These are phyloP conservation scores for Manacus vitellinus DNA, from an alignment of 2,113 vertebrate genomes.

Conservation along the genomic window DNA sequence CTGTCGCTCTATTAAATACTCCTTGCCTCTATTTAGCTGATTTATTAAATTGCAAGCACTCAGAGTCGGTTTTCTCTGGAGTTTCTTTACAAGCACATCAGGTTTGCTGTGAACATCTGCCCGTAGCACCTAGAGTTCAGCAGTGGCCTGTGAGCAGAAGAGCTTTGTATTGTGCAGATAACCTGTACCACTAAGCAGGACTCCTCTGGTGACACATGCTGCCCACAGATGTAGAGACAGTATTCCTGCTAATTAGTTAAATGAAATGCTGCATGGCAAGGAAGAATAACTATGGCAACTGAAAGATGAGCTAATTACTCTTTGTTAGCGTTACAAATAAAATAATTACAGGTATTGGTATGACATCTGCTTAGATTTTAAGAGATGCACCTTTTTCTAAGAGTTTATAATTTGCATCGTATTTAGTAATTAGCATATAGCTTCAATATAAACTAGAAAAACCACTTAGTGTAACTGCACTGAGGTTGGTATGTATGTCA, in stretches of 20 bases:
- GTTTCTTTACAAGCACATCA: not conserved
- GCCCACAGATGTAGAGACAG: not conserved
- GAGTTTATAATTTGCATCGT: not conserved
- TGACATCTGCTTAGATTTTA: constrained; percentile 3
- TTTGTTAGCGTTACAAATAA: constrained; percentile 30
- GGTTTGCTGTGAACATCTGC: not conserved
- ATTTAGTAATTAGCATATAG: not conserved
- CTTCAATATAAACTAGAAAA: not conserved
- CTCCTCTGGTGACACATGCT: not conserved
- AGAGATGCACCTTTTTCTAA: not conserved
- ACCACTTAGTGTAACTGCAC: not conserved
- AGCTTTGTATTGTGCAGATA: not conserved
- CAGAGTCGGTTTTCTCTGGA: not conserved
- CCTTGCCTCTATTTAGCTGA: not conserved
- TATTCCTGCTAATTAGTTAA: constrained; percentile 27
- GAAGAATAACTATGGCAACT: constrained; percentile 61
- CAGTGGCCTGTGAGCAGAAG: not conserved
- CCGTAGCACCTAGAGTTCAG: not conserved
- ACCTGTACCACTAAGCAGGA: not conserved
- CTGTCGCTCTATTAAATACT: not conserved
- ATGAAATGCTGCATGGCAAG: constrained; percentile 10
- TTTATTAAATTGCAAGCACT: not conserved
- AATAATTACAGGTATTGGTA: constrained; percentile 12
- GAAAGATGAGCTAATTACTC: constrained; percentile 19
- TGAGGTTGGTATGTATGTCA: not conserved